A percentile compares a stretch with the other conserved stretches of the same genome.
Evolutionary conservation across 2,797 vertebrate genomes (phyloP).

Genomic region (Poecilia wingei): DNA sequence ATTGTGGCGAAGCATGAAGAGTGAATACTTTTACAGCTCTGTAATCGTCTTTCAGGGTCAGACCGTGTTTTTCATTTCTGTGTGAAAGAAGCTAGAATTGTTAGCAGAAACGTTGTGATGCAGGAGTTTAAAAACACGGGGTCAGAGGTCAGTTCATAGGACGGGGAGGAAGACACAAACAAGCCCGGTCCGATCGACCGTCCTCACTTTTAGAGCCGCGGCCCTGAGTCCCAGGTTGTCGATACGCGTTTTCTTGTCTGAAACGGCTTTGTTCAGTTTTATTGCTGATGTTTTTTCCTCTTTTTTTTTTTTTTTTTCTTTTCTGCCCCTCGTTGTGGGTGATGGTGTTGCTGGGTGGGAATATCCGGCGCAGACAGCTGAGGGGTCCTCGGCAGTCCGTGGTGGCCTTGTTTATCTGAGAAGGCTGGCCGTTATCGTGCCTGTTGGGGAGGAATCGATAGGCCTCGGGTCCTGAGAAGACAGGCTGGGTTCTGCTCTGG

Average conservation of each 20-base stretch:
- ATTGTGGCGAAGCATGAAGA: neutral
- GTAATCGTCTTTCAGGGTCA: neutral
- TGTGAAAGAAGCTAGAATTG: neutral
- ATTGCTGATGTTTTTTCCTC: constrained; percentile 66
- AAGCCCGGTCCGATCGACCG: constrained; percentile 56
- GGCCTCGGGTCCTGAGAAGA: constrained; percentile 74
- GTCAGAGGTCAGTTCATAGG: constrained; percentile 34
- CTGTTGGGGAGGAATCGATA: constrained; percentile 76
- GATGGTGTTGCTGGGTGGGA: constrained; percentile 60
- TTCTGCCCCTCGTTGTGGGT: constrained; percentile 10
- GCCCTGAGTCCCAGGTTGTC: constrained; percentile 66
- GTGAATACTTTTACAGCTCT: neutral
- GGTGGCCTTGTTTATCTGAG: constrained; percentile 80
- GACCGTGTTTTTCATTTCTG: neutral
- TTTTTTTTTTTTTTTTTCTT: constrained; percentile 19
- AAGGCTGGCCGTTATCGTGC: constrained; percentile 78
- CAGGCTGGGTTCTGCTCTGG: constrained; percentile 70
- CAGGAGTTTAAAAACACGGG: constrained; percentile 31
- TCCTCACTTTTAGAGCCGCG: constrained; percentile 66
- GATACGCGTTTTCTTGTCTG: constrained; percentile 73
- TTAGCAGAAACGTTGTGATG: neutral
- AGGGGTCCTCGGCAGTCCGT: constrained; percentile 74
- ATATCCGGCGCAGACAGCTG: constrained; percentile 67
- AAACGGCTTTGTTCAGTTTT: constrained; percentile 75
- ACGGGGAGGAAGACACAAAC: constrained; percentile 43